phyloP scores from a whole-genome alignment of 2,888 invertebrate species.

The Crossocerus cetratus region DNA sequence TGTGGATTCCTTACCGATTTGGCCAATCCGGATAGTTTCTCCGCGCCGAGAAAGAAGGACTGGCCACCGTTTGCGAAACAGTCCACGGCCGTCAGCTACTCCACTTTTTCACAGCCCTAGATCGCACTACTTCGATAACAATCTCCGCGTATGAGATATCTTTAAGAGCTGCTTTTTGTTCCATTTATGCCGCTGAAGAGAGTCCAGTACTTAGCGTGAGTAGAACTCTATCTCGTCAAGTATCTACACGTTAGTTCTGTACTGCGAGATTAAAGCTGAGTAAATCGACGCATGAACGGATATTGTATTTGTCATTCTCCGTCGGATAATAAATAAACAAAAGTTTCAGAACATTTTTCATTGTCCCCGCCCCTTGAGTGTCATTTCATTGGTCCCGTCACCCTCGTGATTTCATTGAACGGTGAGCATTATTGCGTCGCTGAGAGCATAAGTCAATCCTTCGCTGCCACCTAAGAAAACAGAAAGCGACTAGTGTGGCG shows the following conservation, averaged over 20 bases:
- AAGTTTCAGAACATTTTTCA: no score
- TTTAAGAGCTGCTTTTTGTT: neutral
- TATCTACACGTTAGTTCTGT: no score
- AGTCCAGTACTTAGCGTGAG: no score
- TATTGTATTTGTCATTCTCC: no score
- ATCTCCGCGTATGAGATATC: neutral
- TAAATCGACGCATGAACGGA: no score
- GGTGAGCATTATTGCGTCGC: conserved; percentile 47
- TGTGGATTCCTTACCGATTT: conserved; percentile 25
- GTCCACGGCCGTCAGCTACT: conserved; percentile 2
- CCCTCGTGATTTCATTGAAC: conserved; percentile 21
- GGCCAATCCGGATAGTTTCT: conserved; percentile 39
- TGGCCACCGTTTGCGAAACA: conserved; percentile 18
- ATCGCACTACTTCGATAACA: neutral
- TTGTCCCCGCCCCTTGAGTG: no score
- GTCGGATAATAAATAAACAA: no score
- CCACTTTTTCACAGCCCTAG: neutral
- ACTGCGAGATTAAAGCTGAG: no score
- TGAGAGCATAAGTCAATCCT: conserved; percentile 56
- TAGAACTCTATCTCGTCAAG: no score
- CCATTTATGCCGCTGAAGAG: no score
- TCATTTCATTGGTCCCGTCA: conserved; percentile 10
- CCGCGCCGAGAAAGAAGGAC: conserved; percentile 13
- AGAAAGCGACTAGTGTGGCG: conserved; percentile 31
- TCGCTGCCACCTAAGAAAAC: conserved; percentile 62